These are phyloP conservation scores for Esox niger DNA, from an alignment of 2,113 vertebrate species.

Conservation along the genomic window DNA sequence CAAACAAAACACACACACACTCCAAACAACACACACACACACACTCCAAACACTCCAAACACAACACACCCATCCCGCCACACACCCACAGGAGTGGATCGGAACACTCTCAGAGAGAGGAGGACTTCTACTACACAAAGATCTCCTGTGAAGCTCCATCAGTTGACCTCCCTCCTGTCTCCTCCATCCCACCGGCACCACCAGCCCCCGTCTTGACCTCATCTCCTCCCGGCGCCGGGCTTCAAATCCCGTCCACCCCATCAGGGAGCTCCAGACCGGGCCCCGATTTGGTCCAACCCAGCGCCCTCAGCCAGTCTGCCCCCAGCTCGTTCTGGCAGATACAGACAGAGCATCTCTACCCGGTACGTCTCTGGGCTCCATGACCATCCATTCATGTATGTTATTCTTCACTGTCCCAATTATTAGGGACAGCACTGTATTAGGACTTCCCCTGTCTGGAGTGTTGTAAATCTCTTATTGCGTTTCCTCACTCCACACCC, in stretches of 20 bases:
- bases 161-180: slow-evolving; percentile 6
- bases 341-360: slow-evolving; percentile 91
- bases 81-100: slow-evolving; percentile 72
- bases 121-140: slow-evolving; percentile 93
- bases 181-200: neutral
- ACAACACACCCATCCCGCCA: no score
- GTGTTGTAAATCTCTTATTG: no score
- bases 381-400: no score
- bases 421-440: no score
- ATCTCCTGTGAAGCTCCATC: slow-evolving; percentile 63
- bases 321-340: slow-evolving; percentile 86
- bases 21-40: no score
- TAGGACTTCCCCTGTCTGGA: neutral
- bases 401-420: no score
- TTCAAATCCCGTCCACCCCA: no score
- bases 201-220: slow-evolving; percentile 9
- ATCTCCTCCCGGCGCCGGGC: neutral
- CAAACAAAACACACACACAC: no score
- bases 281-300: slow-evolving; percentile 44
- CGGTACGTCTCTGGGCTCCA: slow-evolving; percentile 66
- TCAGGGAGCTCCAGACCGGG: slow-evolving; percentile 36
- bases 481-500: no score
- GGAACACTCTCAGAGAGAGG: slow-evolving; percentile 81
- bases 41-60: no score
- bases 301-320: slow-evolving; percentile 80